These are phyloP conservation scores for Diorhabda elongata DNA, from an alignment of 1,140 invertebrate genomes.

Conservation along the genomic window DNA sequence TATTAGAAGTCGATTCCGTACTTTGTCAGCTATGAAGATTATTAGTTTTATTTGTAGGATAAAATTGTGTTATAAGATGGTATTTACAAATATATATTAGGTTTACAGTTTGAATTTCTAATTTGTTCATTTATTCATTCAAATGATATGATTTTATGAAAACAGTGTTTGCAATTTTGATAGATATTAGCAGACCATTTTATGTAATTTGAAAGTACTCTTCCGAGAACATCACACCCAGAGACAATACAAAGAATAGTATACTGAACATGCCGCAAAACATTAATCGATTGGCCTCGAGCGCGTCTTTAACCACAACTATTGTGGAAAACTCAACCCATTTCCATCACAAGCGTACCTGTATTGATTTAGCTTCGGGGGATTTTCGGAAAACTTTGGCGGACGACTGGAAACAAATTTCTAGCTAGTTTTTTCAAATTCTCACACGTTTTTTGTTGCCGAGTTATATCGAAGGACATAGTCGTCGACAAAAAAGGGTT, in stretches of 20 bases:
- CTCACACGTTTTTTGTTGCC: not conserved
- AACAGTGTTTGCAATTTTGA: too few species aligned
- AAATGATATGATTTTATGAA: too few species aligned
- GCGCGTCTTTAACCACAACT: not conserved
- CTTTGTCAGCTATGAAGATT: too few species aligned
- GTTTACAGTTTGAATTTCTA: too few species aligned
- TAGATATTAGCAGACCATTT: too few species aligned
- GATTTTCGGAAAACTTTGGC: not conserved
- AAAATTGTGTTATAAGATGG: too few species aligned
- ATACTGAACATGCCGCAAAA: not conserved
- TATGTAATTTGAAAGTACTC: too few species aligned
- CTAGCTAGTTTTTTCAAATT: not conserved
- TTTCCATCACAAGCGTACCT: not conserved
- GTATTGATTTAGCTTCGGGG: constrained; percentile 1
- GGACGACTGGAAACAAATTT: not conserved
- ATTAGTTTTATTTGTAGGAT: too few species aligned
- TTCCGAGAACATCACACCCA: not conserved
- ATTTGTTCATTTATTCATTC: too few species aligned
- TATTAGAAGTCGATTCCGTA: too few species aligned
- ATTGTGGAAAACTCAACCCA: not conserved
- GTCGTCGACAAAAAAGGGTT: not conserved
- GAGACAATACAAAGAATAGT: not conserved
- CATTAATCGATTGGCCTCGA: not conserved
- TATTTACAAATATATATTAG: too few species aligned
- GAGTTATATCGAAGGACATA: not conserved